Base-by-base conservation (phyloP, 1,140 invertebrate species). In the Argopecten irradians region DNA sequence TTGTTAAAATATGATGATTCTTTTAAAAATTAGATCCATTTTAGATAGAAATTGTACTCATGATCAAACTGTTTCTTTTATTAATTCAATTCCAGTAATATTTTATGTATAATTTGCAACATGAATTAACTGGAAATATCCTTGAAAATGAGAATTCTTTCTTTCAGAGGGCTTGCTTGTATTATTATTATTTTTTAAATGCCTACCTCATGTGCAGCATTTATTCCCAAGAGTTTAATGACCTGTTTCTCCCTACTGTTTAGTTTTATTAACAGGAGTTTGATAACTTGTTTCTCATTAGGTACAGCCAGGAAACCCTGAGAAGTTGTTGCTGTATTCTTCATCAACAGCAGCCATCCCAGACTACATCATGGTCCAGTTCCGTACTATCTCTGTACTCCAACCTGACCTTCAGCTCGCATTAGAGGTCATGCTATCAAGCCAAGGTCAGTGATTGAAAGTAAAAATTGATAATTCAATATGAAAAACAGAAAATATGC, bases 401-500 rank as follows among this genome's bases (percentile, higher is more conserved):
- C 94, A 94, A 83, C 94, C 94, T 83, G 93, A 95, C 86, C 91
- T 94, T 35, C 89, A 91, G 34, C 86, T 94, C 14, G 91, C 92
- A 16, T 85, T 95, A 13, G 92, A 95, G 88, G 94, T 94, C 85
- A 89, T 95, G 89, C 91, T 95, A 13, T 92, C 93, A 86, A 93
- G 94, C 89, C 94, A 95, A 94, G 95, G 95, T 95, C 88, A 86
- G 85, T 46, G 14, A 19, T 11, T 71, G 22, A 71, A 71, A 28
- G 5, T 19, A 55, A 55, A 55, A 8, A 55, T 22, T 55, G n/a
- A n/a, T n/a, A n/a, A n/a, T n/a, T 8, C 22, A 55, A 55, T 11
- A 22, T 55, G 43, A 55, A 55, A 7, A 28, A 8, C 8, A 71
- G 2, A 71, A 71, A 71, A 71, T n/a, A 28, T 3, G 55, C 16